Percentiles rank a stretch among this genome's conserved stretches.
These are phyloP conservation scores for Campylomormyrus tamandua DNA, from an alignment of 2,113 vertebrate species.

Conservation along the genomic window DNA sequence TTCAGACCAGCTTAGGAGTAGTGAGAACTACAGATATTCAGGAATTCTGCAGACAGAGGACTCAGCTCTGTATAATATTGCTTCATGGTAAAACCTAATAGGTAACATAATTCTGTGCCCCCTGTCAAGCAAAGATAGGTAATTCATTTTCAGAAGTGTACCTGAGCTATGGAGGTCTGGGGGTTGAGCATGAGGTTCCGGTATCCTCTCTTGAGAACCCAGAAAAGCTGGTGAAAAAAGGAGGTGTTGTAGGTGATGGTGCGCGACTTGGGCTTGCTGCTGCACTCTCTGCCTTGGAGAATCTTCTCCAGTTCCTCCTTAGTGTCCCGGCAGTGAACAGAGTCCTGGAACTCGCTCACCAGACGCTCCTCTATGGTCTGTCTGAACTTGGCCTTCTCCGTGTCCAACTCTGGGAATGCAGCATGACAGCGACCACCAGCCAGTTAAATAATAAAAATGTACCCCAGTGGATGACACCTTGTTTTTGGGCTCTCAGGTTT, in stretches of 20 bases:
- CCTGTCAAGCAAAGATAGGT: background rate
- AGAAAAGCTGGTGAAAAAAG: slow-evolving; percentile 80
- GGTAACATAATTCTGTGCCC: background rate
- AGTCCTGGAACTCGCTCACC: slow-evolving; percentile 63
- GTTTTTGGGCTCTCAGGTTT: background rate
- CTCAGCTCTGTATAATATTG: slow-evolving; percentile 42
- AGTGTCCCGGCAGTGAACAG: slow-evolving; percentile 54
- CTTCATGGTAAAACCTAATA: background rate
- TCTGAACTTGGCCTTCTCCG: background rate
- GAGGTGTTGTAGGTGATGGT: slow-evolving; percentile 72
- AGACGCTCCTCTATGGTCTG: slow-evolving; percentile 64
- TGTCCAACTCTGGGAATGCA: slow-evolving; percentile 36
- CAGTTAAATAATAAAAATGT: background rate
- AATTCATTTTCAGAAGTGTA: slow-evolving; percentile 30
- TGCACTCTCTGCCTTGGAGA: slow-evolving; percentile 39
- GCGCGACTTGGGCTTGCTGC: slow-evolving; percentile 30
- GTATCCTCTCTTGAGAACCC: slow-evolving; percentile 78
- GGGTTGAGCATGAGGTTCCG: slow-evolving; percentile 81
- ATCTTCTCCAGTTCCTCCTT: slow-evolving; percentile 61
- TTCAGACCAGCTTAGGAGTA: background rate
- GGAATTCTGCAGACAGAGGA: slow-evolving; percentile 47
- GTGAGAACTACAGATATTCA: slow-evolving; percentile 16
- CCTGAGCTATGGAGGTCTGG: slow-evolving; percentile 87
- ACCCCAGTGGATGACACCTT: background rate
- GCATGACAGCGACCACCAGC: background rate